These are phyloP conservation scores for Ladona fulva DNA, from an alignment of 1,140 invertebrate genomes.

Conservation along the genomic window DNA sequence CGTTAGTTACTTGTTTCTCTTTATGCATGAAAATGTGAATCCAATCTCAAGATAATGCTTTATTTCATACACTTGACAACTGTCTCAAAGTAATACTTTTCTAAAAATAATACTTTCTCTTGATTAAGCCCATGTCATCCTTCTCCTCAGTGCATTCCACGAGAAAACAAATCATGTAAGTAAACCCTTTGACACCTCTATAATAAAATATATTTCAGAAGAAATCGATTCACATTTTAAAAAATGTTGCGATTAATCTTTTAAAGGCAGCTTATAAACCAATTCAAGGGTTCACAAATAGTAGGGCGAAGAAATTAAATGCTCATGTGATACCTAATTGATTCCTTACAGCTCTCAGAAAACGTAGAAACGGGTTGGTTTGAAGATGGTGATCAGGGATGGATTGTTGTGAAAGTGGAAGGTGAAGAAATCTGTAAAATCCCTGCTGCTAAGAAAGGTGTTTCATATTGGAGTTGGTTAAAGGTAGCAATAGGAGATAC, in stretches of 20 bases:
- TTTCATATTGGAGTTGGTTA: conserved; percentile 53
- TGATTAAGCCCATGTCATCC: neutral
- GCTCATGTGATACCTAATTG: conserved; percentile 14
- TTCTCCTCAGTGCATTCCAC: neutral
- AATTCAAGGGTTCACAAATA: neutral
- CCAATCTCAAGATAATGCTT: neutral
- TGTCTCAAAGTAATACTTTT: neutral
- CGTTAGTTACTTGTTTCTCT: neutral
- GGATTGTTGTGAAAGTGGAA: conserved; percentile 44
- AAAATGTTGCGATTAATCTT: neutral
- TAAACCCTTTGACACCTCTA: neutral
- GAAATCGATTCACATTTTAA: neutral
- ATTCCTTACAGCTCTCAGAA: conserved; percentile 19
- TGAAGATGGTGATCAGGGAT: conserved; percentile 33
- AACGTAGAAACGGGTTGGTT: conserved; percentile 33
- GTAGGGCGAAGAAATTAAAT: conserved; percentile 5
- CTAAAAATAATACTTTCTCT: neutral
- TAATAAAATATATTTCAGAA: neutral
- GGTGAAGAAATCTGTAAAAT: conserved; percentile 49
- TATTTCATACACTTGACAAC: neutral
- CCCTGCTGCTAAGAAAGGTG: conserved; percentile 46
- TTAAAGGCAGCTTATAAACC: neutral
- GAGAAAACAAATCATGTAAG: neutral
- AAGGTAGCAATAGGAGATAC: conserved; percentile 38
- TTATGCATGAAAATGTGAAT: conserved; percentile 7